A percentile compares a stretch with the other conserved stretches of the same genome.
Conservation (phyloP, 2,888 invertebrate genomes). For the Melanophora roralis region DNA sequence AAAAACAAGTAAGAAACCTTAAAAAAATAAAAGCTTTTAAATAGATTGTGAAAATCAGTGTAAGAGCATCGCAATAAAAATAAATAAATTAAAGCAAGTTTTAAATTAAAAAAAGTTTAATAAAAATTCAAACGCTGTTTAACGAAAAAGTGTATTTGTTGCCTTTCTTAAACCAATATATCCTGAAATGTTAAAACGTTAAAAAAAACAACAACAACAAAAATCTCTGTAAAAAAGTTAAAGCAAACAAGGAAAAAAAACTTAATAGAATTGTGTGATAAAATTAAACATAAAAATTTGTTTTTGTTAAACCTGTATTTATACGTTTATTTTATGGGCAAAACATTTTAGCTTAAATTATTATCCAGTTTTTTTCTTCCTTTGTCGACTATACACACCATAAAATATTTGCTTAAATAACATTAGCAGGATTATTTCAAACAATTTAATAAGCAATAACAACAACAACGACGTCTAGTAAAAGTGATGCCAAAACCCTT, state of each 20-base stretch:
- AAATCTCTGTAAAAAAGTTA: neutral
- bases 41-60: neutral
- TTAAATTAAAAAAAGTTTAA: neutral
- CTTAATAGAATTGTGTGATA: neutral
- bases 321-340: neutral
- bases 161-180: neutral
- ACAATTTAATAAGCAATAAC: neutral
- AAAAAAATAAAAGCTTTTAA: neutral
- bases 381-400: neutral
- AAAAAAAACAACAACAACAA: neutral
- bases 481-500: neutral
- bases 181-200: neutral
- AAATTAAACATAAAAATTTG: constrained; percentile 4
- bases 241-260: neutral
- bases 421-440: neutral
- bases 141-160: constrained; percentile 1
- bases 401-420: constrained; percentile 12
- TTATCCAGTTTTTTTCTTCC: neutral
- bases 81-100: neutral
- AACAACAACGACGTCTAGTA: neutral
- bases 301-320: neutral
- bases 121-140: neutral
- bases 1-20: neutral
- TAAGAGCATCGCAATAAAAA: neutral
- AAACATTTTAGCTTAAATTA: neutral